Conservation (phyloP, 2,113 vertebrate species). For the Noctilio leporinus region DNA sequence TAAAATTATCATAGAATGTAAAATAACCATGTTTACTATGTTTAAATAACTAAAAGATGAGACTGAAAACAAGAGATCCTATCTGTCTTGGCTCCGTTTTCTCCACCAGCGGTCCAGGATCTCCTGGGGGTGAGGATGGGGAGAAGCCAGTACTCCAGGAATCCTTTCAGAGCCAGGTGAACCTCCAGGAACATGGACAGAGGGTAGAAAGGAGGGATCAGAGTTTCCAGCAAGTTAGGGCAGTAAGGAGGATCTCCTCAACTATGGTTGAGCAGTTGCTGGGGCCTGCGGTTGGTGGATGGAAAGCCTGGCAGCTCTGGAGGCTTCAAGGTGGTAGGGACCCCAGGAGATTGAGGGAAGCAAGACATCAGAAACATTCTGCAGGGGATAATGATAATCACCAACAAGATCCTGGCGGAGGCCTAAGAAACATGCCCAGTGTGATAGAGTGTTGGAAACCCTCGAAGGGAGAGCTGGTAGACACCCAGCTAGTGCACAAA, state of each 20-base stretch:
- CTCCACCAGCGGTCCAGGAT: not conserved
- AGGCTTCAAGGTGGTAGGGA: slow-evolving; percentile 51
- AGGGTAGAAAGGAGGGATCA: slow-evolving; percentile 53
- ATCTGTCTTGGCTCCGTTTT: not conserved
- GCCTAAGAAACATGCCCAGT: slow-evolving; percentile 60
- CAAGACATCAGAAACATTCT: slow-evolving; percentile 95
- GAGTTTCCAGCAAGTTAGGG: slow-evolving; percentile 46
- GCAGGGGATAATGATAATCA: slow-evolving; percentile 94
- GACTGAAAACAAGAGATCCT: not conserved
- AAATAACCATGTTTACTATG: not conserved
- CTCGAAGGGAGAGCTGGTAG: slow-evolving; percentile 88
- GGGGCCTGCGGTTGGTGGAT: slow-evolving; percentile 64
- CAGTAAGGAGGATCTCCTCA: slow-evolving; percentile 55
- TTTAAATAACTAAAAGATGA: not conserved
- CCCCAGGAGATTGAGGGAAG: slow-evolving; percentile 78
- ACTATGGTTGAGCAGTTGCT: slow-evolving; percentile 67
- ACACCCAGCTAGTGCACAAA: slow-evolving; percentile 78
- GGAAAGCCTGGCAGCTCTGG: slow-evolving; percentile 52
- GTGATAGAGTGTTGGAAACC: slow-evolving; percentile 81
- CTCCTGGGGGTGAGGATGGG: not conserved
- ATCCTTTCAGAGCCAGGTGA: slow-evolving; percentile 48
- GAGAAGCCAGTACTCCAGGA: not conserved
- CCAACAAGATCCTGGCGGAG: slow-evolving; percentile 78
- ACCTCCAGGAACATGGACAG: slow-evolving; percentile 40
- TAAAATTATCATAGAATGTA: not conserved